These are phyloP conservation scores for Tachypleus tridentatus DNA, from an alignment of 1,140 invertebrate species.

Conservation along the genomic window DNA sequence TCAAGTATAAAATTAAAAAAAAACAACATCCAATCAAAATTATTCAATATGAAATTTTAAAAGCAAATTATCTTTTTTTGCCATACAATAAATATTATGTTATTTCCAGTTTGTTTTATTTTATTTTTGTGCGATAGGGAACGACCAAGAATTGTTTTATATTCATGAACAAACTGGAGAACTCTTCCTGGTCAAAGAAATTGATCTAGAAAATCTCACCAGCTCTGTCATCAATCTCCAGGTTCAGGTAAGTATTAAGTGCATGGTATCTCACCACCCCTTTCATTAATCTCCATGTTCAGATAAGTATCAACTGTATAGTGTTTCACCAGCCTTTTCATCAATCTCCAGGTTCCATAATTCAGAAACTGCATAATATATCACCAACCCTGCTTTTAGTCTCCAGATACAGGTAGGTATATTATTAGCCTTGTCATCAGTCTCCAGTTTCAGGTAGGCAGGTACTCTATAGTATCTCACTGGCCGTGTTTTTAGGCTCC, in stretches of 20 bases:
- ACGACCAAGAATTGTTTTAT: slow-evolving; percentile 61
- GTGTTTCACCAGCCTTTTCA: slow-evolving; percentile 50
- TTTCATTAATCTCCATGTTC: no score
- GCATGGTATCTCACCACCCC: no score
- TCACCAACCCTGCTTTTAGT: no score
- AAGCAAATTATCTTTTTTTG: no score
- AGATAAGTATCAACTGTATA: no score
- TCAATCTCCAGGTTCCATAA: slow-evolving; percentile 57
- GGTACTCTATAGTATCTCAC: no score
- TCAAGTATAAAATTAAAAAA: no score
- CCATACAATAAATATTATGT: background rate
- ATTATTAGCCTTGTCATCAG: slow-evolving; percentile 57
- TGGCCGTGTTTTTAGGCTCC: no score
- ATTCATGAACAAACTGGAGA: slow-evolving; percentile 58
- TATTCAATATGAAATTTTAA: no score
- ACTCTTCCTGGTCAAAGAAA: slow-evolving; percentile 58
- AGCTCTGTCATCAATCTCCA: slow-evolving; percentile 61
- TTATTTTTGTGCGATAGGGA: slow-evolving; percentile 16
- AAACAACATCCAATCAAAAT: no score
- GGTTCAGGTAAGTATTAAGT: slow-evolving; percentile 41
- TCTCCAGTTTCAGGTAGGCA: slow-evolving; percentile 50
- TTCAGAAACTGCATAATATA: background rate
- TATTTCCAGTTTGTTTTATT: slow-evolving; percentile 1
- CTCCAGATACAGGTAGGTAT: no score
- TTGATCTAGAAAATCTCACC: slow-evolving; percentile 58